phyloP scores from a whole-genome alignment of 2,113 vertebrate genomes.

The Rhinopomastus cyanomelas region DNA sequence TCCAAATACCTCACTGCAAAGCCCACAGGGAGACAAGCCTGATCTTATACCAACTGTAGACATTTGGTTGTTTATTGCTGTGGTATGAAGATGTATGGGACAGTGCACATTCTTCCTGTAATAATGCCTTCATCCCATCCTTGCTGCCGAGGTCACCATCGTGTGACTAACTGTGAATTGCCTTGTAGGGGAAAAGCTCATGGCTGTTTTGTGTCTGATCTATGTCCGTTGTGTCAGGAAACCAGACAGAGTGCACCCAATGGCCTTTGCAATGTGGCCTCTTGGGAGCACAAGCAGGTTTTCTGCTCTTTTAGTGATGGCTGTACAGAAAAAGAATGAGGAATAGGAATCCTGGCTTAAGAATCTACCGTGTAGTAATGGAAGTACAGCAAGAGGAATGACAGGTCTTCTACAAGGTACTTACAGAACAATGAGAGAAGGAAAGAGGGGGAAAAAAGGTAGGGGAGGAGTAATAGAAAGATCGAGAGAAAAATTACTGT shows the following conservation, averaged over 20 bases:
- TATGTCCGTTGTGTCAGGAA: not conserved
- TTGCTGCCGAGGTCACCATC: not conserved
- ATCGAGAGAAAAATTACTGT: not conserved
- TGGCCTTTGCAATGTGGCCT: not conserved
- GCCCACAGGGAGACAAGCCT: not conserved
- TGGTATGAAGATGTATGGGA: not conserved
- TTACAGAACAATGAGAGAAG: not conserved
- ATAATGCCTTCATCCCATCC: not conserved
- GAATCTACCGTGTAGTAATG: not conserved
- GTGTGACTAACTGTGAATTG: not conserved
- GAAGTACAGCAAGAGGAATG: not conserved
- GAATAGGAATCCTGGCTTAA: not conserved
- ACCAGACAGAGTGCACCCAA: not conserved
- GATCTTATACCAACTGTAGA: not conserved
- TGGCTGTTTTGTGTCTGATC: not conserved
- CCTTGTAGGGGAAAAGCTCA: not conserved
- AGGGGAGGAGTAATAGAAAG: not conserved
- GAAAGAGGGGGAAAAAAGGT: not conserved
- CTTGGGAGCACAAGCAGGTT: not conserved
- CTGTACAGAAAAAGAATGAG: not conserved
- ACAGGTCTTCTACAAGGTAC: not conserved
- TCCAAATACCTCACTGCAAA: constrained; percentile 16
- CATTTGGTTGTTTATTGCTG: not conserved
- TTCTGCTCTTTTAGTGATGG: not conserved
- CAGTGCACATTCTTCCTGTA: not conserved